A percentile compares a stretch with the other conserved stretches of the same genome.
Conservation (phyloP, 2,113 vertebrate species). For the Cyprinodon variegatus region DNA sequence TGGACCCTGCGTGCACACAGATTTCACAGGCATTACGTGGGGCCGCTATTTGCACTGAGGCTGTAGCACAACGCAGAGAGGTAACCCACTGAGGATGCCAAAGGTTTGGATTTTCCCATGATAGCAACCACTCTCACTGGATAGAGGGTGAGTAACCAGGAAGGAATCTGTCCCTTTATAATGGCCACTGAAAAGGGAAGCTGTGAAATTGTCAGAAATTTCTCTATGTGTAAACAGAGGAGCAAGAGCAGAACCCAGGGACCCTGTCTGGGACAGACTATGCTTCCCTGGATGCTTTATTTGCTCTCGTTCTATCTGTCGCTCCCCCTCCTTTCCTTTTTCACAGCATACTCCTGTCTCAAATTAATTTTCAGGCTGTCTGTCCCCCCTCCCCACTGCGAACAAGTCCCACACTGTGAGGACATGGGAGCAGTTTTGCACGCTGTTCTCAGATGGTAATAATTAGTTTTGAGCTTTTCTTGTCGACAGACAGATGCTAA, state of each 20-base stretch:
- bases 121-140: conserved; percentile 67
- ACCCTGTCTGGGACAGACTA: conserved; percentile 57
- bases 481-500: conserved; percentile 55
- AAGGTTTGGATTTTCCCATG: conserved; percentile 83
- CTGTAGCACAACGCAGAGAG: conserved; percentile 70
- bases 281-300: conserved; percentile 58
- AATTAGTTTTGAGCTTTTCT: conserved; percentile 62
- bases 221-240: conserved; percentile 79
- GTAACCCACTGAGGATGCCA: conserved; percentile 76
- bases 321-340: conserved; percentile 44
- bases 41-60: conserved; percentile 75
- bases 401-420: conserved; percentile 75
- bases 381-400: conserved; percentile 60
- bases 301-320: conserved; percentile 35
- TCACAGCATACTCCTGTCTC: conserved; percentile 52
- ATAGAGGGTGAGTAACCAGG: conserved; percentile 79
- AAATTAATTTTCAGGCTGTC: conserved; percentile 69
- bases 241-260: conserved; percentile 35
- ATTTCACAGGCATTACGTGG: conserved; percentile 78
- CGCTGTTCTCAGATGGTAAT: conserved; percentile 61
- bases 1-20: conserved; percentile 69
- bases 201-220: conserved; percentile 83
- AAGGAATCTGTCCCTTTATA: conserved; percentile 83
- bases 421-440: conserved; percentile 62
- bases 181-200: conserved; percentile 74